phyloP scores from a whole-genome alignment of 2,113 vertebrate genomes.

The Notiomystis cincta region DNA sequence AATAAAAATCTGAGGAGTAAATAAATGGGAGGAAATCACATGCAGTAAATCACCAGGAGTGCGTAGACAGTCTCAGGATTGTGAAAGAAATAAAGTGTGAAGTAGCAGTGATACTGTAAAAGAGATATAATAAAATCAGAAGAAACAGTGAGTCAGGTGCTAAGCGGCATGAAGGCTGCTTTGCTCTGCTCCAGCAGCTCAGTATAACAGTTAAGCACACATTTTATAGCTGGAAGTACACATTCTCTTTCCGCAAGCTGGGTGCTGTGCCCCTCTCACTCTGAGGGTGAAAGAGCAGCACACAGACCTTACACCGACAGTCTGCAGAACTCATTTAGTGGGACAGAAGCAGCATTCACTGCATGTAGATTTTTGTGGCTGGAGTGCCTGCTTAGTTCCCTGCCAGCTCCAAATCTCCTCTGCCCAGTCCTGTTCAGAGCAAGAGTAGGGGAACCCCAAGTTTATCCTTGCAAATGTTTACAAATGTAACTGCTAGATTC shows the following conservation, averaged over 20 bases:
- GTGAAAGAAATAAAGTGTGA: conserved; percentile 70
- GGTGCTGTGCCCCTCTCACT: neutral
- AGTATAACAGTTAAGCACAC: neutral
- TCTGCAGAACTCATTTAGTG: neutral
- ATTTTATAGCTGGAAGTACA: neutral
- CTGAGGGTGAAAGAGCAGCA: neutral
- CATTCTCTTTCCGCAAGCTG: neutral
- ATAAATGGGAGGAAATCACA: conserved; percentile 55
- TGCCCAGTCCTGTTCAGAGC: neutral
- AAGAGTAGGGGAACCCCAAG: neutral
- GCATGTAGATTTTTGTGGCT: rapidly evolving
- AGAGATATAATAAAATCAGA: conserved; percentile 34
- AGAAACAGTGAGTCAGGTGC: neutral
- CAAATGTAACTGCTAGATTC: neutral
- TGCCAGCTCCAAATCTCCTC: neutral
- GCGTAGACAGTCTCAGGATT: conserved; percentile 44
- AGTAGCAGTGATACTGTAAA: conserved; percentile 66
- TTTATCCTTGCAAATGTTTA: neutral
- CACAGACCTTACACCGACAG: neutral
- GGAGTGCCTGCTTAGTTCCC: neutral
- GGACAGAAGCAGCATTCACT: neutral
- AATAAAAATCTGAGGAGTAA: neutral
- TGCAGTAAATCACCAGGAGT: conserved; percentile 60
- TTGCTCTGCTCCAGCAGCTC: neutral
- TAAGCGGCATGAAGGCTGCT: neutral